Conservation (phyloP, 2,888 invertebrate genomes). For the Tipula vernalis region DNA sequence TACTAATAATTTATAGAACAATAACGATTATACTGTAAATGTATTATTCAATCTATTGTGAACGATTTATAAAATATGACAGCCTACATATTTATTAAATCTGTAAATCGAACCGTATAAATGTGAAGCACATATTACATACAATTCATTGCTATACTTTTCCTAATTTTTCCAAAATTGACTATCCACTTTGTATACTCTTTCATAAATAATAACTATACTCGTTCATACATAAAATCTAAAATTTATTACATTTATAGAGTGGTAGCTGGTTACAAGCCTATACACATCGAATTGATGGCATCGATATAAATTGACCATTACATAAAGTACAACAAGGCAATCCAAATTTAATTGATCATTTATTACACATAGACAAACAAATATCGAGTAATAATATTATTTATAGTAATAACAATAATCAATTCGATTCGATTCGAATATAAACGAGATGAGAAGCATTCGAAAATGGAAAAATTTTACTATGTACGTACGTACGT, state of each 20-base stretch:
- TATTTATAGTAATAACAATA: neutral
- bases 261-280: neutral
- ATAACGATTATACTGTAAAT: neutral
- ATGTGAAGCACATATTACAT: too few species aligned
- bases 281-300: neutral
- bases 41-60: neutral
- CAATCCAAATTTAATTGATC: neutral
- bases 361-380: neutral
- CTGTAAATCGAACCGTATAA: neutral
- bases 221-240: neutral
- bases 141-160: neutral
- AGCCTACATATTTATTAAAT: neutral
- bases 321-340: neutral
- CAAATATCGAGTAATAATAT: neutral
- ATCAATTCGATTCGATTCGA: neutral
- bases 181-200: neutral
- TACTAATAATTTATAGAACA: neutral
- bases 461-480: neutral
- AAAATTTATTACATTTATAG: neutral
- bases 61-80: neutral
- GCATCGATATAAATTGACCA: neutral
- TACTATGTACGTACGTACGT: neutral
- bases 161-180: neutral
- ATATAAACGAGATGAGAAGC: neutral
- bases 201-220: neutral